Base-by-base conservation (phyloP, 2,113 vertebrate genomes). In the Lontra canadensis region DNA sequence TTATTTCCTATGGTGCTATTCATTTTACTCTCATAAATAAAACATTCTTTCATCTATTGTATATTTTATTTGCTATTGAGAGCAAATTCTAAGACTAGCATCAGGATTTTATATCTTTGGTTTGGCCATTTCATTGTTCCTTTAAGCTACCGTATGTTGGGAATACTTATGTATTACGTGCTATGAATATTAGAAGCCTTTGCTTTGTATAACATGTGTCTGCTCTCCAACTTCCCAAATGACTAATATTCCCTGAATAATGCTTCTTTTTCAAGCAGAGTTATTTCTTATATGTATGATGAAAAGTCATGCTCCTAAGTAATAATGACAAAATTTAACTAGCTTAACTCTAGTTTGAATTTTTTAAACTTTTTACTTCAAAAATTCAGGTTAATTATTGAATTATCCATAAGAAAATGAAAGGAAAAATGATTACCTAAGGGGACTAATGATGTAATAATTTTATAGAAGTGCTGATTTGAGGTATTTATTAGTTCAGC, bases 1-100 rank as follows among this genome's bases (percentile, higher is more conserved):
- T 95, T 97, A 83, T 87, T 97, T 95, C 88, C 74, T 92, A 34
- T 87, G 44, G 59, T 84, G 31, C 81, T 61, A 87, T 84, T 87
- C 74, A 93, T 71, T 97, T 95, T 89, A 63, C 0, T 92, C 47
- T 97, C 71, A 98, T 95, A 92, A 95, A 97, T 94, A 96, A 97
- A 95, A 94, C 88, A 84, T 96, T 93, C 42, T 95, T 97, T 84
- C 59, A 65, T 29, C 42, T 94, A 78, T 42, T 65, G 20, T 86
- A 69, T 85, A 49, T 82, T 96, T 88, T 84, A 93, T 69, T 92
- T 98, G 36, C 89, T 84, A 90, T 59, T 87, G 69, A 79, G 23
- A 74, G 5, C 20, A 90, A 92, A 84, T 88, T 42, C 52, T 94
- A 87, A 47, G 59, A 79, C 39, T 63, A 74, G 36, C 4, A 17